A percentile compares a stretch with the other conserved stretches of the same genome.
phyloP scores from a whole-genome alignment of 2,113 vertebrate genomes.

The Romanogobio albipinnatus region DNA sequence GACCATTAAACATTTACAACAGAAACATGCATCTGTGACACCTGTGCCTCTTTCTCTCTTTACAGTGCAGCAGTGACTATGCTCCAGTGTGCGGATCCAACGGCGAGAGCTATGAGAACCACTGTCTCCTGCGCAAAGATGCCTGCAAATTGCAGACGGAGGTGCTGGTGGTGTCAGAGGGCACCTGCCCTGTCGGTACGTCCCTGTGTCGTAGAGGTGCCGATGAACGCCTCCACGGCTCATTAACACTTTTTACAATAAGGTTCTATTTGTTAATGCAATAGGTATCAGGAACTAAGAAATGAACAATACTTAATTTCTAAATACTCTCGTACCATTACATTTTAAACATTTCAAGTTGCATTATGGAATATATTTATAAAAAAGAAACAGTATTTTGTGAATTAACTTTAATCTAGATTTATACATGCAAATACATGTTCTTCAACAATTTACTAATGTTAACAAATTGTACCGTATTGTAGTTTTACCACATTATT shows the following conservation, averaged over 20 bases:
- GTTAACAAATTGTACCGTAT: too few species aligned
- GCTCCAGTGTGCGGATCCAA: slow-evolving; percentile 87
- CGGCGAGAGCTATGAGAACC: slow-evolving; percentile 84
- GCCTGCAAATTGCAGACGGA: slow-evolving; percentile 86
- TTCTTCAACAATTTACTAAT: too few species aligned
- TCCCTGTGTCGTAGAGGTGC: neutral
- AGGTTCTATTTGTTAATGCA: neutral
- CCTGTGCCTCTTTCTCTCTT: slow-evolving; percentile 13
- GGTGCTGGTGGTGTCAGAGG: slow-evolving; percentile 80
- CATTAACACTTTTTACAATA: neutral
- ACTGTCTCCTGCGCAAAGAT: slow-evolving; percentile 84
- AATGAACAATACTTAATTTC: neutral
- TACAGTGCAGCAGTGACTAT: slow-evolving; percentile 77
- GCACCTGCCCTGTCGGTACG: slow-evolving; percentile 72
- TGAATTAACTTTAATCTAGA: too few species aligned
- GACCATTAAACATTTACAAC: slow-evolving; percentile 29
- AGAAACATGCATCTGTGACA: slow-evolving; percentile 35
- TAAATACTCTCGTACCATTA: too few species aligned
- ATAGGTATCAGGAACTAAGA: neutral
- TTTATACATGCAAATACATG: too few species aligned
- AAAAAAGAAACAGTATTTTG: too few species aligned
- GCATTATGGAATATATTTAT: too few species aligned
- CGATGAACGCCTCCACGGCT: neutral
- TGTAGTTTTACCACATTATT: too few species aligned
- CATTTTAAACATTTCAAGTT: too few species aligned